Base-by-base conservation (phyloP, 1,140 invertebrate genomes). In the Macrosteles quadrilineatus region DNA sequence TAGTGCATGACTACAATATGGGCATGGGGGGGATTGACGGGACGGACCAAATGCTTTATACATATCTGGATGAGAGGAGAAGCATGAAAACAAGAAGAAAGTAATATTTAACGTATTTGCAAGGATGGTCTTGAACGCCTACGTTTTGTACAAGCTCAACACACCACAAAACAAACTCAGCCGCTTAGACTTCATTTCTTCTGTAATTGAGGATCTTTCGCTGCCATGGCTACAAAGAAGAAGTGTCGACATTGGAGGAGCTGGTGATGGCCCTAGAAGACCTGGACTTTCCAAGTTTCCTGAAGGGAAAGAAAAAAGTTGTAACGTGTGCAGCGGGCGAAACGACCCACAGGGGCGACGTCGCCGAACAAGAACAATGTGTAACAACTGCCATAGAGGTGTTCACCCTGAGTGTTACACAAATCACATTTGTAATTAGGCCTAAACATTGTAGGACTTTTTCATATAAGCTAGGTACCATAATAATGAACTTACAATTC, bases 221-320 rank as follows among this genome's bases (percentile, higher is more conserved):
- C 21, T 32, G 23, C 21, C 27, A 29, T 31, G 32, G 19, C 3
- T 25, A 63, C 23, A 19, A 1, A 19, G 23, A 31, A 29, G 27
- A 19, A 31, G 59, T 31, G 27, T 19, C 29, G n/a, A n/a, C n/a
- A n/a, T n/a, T n/a, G n/a, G n/a, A n/a, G n/a, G n/a, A n/a, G 21
- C 21, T 19, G 23, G 21, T 12, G 29, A 29, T 1, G 21, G 59
- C 12, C 36, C 6, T 6, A 40, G 36, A 17, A 40, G 59, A 29
- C 30, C 19, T 4, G 59, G 59, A 63, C 9, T 63, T 21, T 25
- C 19, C 3, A 63, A 63, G 12, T 32, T 63, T 4, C 59, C 21
- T 25, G 59, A 30, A 1, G 21, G 32, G 17, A 66, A 66, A 66
- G 32, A 66, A 25, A 66, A 66, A 43, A 27, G 21, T 21, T 66